Evolutionary conservation across 2,797 vertebrate genomes (phyloP).

Genomic region (Cossypha dichroa): DNA sequence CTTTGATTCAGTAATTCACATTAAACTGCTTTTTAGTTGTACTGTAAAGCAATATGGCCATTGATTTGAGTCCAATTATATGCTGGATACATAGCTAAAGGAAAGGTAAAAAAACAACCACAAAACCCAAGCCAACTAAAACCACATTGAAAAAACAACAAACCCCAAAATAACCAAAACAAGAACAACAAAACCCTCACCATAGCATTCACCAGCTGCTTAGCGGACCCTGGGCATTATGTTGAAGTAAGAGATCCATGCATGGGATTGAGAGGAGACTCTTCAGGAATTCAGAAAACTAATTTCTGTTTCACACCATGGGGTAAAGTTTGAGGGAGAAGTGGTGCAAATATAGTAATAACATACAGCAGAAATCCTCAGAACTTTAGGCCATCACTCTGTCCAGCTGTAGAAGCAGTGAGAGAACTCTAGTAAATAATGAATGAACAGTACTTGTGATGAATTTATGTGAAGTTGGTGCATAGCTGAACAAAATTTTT

Average conservation of each 20-base stretch:
- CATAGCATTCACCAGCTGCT: not conserved
- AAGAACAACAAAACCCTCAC: not conserved
- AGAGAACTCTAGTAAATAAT: not conserved
- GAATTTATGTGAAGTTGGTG: not conserved
- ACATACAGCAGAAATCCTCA: not conserved
- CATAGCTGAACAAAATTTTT: not conserved
- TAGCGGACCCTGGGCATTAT: not conserved
- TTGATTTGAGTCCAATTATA: not conserved
- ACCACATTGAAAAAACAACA: not conserved
- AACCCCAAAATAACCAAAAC: not conserved
- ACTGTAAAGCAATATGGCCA: not conserved
- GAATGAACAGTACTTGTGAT: not conserved
- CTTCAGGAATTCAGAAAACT: not conserved
- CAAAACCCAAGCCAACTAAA: not conserved
- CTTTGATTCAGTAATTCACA: not conserved
- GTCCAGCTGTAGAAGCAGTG: not conserved
- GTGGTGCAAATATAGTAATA: not conserved
- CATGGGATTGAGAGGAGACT: not conserved
- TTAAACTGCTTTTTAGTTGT: not conserved
- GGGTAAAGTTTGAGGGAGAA: not conserved
- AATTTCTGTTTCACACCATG: not conserved
- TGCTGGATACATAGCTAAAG: not conserved
- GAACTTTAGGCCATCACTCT: not conserved
- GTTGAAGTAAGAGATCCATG: not conserved
- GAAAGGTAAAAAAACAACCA: not conserved